These are phyloP conservation scores for Dioctria linearis DNA, from an alignment of 2,888 invertebrate genomes.

Conservation along the genomic window DNA sequence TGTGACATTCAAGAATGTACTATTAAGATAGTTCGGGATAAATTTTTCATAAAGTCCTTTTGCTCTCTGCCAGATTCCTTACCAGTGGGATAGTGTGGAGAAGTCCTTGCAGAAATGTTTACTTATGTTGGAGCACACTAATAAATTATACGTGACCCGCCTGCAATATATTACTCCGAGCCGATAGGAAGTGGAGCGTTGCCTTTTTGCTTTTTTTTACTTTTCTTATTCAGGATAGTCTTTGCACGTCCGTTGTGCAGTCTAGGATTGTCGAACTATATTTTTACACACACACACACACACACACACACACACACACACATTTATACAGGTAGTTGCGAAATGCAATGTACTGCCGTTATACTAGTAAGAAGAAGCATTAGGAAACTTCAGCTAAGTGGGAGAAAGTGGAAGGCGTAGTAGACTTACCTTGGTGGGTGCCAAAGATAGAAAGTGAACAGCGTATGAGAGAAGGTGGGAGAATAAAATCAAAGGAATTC, in stretches of 20 bases:
- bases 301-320: too few species aligned
- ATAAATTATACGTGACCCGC: conserved; percentile 58
- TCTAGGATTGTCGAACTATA: conserved; percentile 1
- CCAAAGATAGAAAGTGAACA: conserved; percentile 13
- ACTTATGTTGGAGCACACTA: conserved; percentile 54
- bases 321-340: neutral
- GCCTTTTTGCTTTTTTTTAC: neutral
- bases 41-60: conserved; percentile 45
- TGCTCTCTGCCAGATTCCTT: neutral
- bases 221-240: conserved; percentile 15
- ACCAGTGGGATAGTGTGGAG: neutral
- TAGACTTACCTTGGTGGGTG: neutral
- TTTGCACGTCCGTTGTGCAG: conserved; percentile 44
- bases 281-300: too few species aligned
- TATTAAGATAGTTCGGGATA: conserved; percentile 43
- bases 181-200: conserved; percentile 15
- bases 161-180: conserved; percentile 52
- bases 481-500: conserved; percentile 46
- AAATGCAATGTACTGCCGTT: neutral
- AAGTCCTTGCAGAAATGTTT: conserved; percentile 39
- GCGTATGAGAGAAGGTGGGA: neutral
- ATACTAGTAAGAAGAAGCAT: neutral
- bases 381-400: conserved; percentile 28
- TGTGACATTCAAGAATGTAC: conserved; percentile 30
- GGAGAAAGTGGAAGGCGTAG: conserved; percentile 10